Evolutionary conservation across 2,113 vertebrate genomes (phyloP).

Genomic region (Castor canadensis): DNA sequence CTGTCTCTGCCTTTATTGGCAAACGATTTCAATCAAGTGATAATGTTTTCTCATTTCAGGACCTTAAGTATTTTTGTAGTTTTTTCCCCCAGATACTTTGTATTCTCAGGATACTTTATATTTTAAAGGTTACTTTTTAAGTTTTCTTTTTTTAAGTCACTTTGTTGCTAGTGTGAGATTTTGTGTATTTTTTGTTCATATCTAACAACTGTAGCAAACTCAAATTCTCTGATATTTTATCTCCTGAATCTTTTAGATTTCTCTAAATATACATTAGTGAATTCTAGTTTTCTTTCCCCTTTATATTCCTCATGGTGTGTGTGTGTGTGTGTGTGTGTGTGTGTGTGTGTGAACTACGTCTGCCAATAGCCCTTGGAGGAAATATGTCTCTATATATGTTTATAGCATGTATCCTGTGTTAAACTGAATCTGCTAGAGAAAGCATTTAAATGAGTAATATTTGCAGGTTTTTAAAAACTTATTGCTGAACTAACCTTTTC

Average conservation of each 20-base stretch:
- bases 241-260: neutral
- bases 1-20: neutral
- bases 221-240: neutral
- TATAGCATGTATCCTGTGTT: neutral
- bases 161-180: neutral
- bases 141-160: neutral
- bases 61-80: neutral
- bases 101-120: neutral
- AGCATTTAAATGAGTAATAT: neutral
- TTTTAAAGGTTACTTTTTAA: neutral
- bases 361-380: neutral
- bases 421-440: neutral
- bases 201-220: neutral
- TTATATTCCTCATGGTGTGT: neutral
- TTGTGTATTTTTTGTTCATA: slow-evolving; percentile 4
- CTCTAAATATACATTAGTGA: neutral
- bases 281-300: neutral
- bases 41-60: neutral
- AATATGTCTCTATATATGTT: neutral
- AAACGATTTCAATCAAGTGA: neutral
- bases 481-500: neutral
- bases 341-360: too few relatives aligned
- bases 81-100: neutral
- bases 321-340: neutral
- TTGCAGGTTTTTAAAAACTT: neutral